phyloP scores from a whole-genome alignment of 2,797 vertebrate genomes.

The Tinamus major region DNA sequence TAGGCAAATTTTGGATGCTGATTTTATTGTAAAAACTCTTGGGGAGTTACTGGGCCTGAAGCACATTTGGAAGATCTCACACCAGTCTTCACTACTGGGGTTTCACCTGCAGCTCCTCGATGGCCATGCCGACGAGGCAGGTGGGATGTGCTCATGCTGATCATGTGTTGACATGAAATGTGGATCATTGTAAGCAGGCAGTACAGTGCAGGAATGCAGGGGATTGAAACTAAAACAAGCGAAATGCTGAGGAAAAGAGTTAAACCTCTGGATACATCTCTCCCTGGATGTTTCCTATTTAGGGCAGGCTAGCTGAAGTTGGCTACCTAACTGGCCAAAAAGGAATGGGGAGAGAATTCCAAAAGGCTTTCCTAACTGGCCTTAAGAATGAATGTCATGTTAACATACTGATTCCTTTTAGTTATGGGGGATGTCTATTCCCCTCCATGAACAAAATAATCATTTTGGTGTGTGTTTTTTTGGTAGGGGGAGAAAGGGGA shows the following conservation, averaged over 20 bases:
- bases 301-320: not conserved
- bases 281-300: not conserved
- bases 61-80: not conserved
- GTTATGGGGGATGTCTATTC: not conserved
- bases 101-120: not conserved
- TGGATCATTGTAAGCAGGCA: not conserved
- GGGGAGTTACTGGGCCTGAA: not conserved
- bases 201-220: not conserved
- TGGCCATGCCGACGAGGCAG: accelerated
- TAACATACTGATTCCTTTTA: not conserved
- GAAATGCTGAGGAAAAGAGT: not conserved
- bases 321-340: not conserved
- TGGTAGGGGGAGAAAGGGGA: not conserved
- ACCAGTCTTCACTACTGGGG: not conserved
- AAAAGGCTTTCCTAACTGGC: not conserved
- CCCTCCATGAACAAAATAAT: not conserved
- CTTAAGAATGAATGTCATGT: not conserved
- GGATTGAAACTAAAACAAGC: not conserved
- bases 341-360: not conserved
- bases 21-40: not conserved
- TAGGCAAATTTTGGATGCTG: not conserved
- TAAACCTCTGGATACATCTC: not conserved
- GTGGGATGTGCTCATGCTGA: not conserved
- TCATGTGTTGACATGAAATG: not conserved
- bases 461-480: not conserved